phyloP scores from a whole-genome alignment of 2,888 invertebrate species.

The Stenotaenia linearis region DNA sequence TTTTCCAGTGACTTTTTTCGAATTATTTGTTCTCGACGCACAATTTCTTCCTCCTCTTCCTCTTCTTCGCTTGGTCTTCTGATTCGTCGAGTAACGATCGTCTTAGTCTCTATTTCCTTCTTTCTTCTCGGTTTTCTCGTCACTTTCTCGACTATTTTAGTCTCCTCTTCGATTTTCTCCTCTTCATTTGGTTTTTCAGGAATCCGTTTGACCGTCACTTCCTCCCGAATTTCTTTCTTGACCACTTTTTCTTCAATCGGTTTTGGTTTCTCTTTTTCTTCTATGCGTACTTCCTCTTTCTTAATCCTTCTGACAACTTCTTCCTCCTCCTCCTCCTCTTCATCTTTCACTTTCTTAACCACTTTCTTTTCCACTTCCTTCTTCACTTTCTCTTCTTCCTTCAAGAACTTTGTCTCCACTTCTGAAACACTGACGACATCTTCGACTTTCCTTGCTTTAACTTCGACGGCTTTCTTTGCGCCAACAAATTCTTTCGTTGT shows the following conservation, averaged over 20 bases:
- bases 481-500: background rate
- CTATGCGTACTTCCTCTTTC: background rate
- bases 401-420: background rate
- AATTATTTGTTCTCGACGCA: background rate
- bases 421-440: background rate
- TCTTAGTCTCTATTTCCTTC: background rate
- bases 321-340: background rate
- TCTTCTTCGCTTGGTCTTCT: background rate
- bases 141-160: background rate
- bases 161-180: background rate
- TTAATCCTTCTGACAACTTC: background rate
- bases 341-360: background rate
- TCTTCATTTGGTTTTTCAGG: background rate
- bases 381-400: background rate
- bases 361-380: background rate
- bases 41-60: constrained; percentile 11
- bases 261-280: constrained; percentile 17
- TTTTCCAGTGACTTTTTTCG: background rate
- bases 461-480: background rate
- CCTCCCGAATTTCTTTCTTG: background rate
- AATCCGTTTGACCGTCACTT: background rate
- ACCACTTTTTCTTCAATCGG: background rate
- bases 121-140: background rate
- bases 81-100: background rate
- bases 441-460: background rate